Base-by-base conservation (phyloP, 2,113 vertebrate genomes). In the Platichthys stellatus region DNA sequence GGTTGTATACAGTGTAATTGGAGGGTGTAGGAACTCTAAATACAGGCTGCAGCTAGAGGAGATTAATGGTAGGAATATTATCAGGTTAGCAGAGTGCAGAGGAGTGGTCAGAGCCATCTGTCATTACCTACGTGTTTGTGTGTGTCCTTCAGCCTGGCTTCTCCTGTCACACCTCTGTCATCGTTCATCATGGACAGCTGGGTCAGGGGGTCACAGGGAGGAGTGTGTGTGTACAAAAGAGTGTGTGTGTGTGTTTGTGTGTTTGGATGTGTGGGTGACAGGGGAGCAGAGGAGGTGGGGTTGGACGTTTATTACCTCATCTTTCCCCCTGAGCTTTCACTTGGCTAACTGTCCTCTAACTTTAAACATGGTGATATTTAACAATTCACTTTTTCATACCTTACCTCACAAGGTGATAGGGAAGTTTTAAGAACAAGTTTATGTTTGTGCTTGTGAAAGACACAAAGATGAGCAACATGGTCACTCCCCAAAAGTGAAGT, bases 141-240 rank as follows among this genome's bases (percentile, higher is more conserved):
- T 65, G 61, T 54, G 80, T 81, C 51, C 82, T 88, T 72, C 82
- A 61, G 76, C 78, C 72, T 67, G 81, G 74, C 71, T 65, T 70
- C 73, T 80, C 78, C 82, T 81, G 85, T 91, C 82, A 84, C 82
- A 72, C 77, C 74, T 85, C 88, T 87, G 89, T 90, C 88, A 86
- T 89, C 84, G 49, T 90, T 81, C 80, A 40, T 92, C 91, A 91
- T 60, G 74, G 83, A 64, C 81, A 84, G 74, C 84, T 72, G 78
- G 81, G 83, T 21, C 75, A 17, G 0, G 11, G 81, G 87, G 87
- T 87, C 87, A 80, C 67, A 76, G 26, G n/a, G 2, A 63, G 69
- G 73, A n/a, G 54, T 64, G 65, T 69, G 38, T 74, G n/a, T 38
- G 53, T 61, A 31, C 31, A 31, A 31, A 31, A 6, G 31, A 31